Conservation (phyloP, 2,113 vertebrate species). For the Litocranius walleri region DNA sequence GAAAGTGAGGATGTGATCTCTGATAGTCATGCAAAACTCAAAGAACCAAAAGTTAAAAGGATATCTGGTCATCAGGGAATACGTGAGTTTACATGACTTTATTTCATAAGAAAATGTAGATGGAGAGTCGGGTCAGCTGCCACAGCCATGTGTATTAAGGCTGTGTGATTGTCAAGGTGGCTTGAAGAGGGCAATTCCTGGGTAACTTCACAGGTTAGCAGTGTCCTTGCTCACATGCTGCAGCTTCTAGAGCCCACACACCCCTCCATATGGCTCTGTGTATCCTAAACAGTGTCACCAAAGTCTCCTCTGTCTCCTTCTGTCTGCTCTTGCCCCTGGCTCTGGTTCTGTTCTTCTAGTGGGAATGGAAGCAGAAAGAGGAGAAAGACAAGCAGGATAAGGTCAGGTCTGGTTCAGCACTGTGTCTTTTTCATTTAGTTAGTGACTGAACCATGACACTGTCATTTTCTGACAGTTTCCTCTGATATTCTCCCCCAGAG, state of each 20-base stretch:
- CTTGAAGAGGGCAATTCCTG: background rate
- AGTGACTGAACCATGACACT: background rate
- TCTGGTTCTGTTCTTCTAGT: background rate
- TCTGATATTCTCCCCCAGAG: background rate
- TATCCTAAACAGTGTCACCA: rapidly evolving
- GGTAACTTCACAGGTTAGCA: background rate
- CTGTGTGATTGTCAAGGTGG: rapidly evolving
- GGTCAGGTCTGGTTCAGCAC: background rate
- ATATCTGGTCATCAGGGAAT: background rate
- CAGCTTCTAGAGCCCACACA: background rate
- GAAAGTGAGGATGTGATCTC: background rate
- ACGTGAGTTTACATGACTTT: background rate
- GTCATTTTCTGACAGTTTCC: constrained; percentile 28
- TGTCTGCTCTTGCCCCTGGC: background rate
- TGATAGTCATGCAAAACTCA: background rate
- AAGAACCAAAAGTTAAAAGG: background rate
- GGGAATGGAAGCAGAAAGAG: background rate
- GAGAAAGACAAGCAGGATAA: background rate
- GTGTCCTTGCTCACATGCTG: rapidly evolving
- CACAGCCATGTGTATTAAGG: rapidly evolving
- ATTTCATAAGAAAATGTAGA: background rate
- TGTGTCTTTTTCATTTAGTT: background rate
- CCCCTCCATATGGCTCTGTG: background rate
- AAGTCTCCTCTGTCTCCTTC: background rate
- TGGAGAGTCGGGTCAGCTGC: background rate